A percentile compares a stretch with the other conserved stretches of the same genome.
Conservation (phyloP, 2,113 vertebrate species). For the human region GRCh38 chr4:111718001-111718500, state of each 20-base stretch:
- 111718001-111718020: neutral
- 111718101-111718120: neutral
- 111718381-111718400: neutral
- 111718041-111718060: neutral
- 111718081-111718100: neutral
- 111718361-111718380: neutral
- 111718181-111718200: neutral
- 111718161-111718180: neutral
- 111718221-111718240: neutral
- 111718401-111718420: neutral
- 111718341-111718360: neutral
- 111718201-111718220: neutral
- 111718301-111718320: neutral
- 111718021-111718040: conserved; percentile 8
- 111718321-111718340: neutral
- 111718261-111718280: neutral
- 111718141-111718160: neutral
- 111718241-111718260: neutral
- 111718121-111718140: neutral
- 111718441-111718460: neutral
- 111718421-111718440: neutral
- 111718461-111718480: conserved; percentile 2
- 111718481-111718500: neutral
- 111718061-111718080: neutral
- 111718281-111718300: neutral